Evolutionary conservation across 2,797 vertebrate species (phyloP).

Genomic region (Parotocinclus haroldoi): DNA sequence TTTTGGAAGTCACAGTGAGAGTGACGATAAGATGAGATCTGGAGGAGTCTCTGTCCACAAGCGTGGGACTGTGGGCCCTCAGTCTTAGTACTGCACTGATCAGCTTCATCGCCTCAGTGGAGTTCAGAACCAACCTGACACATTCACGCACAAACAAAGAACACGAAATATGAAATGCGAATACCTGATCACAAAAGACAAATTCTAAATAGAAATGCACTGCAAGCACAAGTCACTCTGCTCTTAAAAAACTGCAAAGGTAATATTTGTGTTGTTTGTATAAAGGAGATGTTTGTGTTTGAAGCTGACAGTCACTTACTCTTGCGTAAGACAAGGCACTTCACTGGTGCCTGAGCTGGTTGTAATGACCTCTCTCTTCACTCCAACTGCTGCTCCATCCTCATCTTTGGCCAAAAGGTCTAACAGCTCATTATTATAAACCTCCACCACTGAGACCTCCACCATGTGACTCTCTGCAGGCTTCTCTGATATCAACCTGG

Average conservation of each 20-base stretch:
- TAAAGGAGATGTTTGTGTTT: not conserved
- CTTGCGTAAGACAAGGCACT: conserved; percentile 61
- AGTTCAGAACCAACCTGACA: conserved; percentile 64
- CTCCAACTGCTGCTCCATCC: conserved; percentile 48
- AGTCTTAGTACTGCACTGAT: conserved; percentile 64
- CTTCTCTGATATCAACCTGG: conserved; percentile 80
- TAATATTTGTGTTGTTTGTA: not conserved
- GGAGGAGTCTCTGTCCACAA: conserved; percentile 78
- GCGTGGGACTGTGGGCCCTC: conserved; percentile 71
- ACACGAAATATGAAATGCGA: not conserved
- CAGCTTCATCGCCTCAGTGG: conserved; percentile 69
- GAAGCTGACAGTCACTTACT: conserved; percentile 64
- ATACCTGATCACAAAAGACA: not conserved
- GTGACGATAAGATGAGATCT: conserved; percentile 82
- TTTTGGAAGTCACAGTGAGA: conserved; percentile 67
- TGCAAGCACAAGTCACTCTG: no score
- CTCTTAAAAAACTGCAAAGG: no score
- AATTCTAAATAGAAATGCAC: not conserved
- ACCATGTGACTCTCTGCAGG: conserved; percentile 65
- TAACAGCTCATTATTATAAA: conserved; percentile 82
- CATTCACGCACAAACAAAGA: conserved; percentile 23
- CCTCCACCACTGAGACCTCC: conserved; percentile 79
- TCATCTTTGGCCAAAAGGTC: conserved; percentile 80
- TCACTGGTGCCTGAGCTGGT: conserved; percentile 70
- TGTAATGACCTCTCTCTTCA: conserved; percentile 70